These are phyloP conservation scores for Diceros bicornis DNA, from an alignment of 2,797 vertebrate genomes.

Conservation along the genomic window DNA sequence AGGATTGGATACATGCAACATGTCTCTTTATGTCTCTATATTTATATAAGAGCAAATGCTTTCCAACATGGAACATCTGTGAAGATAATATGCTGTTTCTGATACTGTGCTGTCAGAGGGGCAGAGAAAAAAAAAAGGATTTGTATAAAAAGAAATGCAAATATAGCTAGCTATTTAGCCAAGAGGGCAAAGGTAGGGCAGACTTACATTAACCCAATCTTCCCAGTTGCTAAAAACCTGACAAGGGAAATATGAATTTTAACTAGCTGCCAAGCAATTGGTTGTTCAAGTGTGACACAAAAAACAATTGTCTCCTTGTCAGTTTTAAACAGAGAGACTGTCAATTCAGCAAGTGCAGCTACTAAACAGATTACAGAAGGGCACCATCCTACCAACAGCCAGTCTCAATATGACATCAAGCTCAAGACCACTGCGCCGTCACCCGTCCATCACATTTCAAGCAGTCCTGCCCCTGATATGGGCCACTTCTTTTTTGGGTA, in stretches of 20 bases:
- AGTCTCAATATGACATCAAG: not conserved
- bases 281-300: conserved; percentile 61
- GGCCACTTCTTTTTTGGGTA: not conserved
- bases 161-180: conserved; percentile 33
- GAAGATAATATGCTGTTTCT: conserved; percentile 3
- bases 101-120: conserved; percentile 38
- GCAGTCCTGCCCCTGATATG: not conserved
- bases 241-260: conserved; percentile 70
- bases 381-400: not conserved
- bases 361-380: not conserved
- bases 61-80: conserved; percentile 48
- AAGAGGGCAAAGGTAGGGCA: not conserved
- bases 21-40: conserved; percentile 52
- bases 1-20: conserved; percentile 1
- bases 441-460: not conserved
- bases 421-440: accelerated
- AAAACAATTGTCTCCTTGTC: conserved; percentile 63
- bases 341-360: not conserved
- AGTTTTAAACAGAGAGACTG: conserved; percentile 57
- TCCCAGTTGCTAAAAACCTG: conserved; percentile 63
- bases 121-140: not conserved
- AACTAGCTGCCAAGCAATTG: conserved; percentile 60
- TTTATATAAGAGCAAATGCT: not conserved
- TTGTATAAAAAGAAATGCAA: conserved; percentile 58
- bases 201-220: conserved; percentile 61